Percentiles rank a stretch among this genome's conserved stretches.
Conservation (phyloP, 2,113 vertebrate species). For the Notarius lentiginosus region DNA sequence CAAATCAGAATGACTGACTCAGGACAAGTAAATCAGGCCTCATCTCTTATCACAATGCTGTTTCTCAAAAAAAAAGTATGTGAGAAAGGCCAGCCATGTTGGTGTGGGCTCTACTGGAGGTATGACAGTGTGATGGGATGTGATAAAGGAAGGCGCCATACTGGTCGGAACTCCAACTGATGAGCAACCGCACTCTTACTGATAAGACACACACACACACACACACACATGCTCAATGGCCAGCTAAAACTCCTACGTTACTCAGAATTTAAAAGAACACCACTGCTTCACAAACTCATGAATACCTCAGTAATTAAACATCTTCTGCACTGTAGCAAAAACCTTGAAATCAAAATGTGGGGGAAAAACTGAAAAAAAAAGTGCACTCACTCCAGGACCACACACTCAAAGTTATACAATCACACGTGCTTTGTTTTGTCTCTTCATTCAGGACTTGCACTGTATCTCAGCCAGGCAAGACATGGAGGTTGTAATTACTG, state of each 20-base stretch:
- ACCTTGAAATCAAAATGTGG: background rate
- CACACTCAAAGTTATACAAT: slow-evolving; percentile 15
- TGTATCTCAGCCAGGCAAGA: slow-evolving; percentile 4
- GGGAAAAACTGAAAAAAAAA: background rate
- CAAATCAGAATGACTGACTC: slow-evolving; percentile 49
- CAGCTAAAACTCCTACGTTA: background rate
- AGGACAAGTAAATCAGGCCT: slow-evolving; percentile 46
- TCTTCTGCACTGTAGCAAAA: background rate
- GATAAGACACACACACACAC: slow-evolving; percentile 66
- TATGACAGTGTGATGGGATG: slow-evolving; percentile 70
- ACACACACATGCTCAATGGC: slow-evolving; percentile 10
- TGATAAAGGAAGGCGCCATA: slow-evolving; percentile 71
- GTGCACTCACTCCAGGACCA: background rate
- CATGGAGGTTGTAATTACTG: slow-evolving; percentile 30
- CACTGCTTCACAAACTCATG: background rate
- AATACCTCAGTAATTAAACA: background rate
- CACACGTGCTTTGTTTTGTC: slow-evolving; percentile 35
- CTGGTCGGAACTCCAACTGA: slow-evolving; percentile 62
- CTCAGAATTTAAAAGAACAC: background rate
- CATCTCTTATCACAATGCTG: slow-evolving; percentile 41
- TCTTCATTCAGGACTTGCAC: slow-evolving; percentile 11
- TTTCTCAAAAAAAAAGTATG: background rate
- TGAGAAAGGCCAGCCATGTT: background rate
- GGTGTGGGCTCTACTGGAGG: slow-evolving; percentile 54
- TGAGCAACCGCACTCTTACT: slow-evolving; percentile 65